Percentiles rank a stretch among this genome's conserved stretches.
phyloP scores from a whole-genome alignment of 2,113 vertebrate genomes.

The Zeus faber region DNA sequence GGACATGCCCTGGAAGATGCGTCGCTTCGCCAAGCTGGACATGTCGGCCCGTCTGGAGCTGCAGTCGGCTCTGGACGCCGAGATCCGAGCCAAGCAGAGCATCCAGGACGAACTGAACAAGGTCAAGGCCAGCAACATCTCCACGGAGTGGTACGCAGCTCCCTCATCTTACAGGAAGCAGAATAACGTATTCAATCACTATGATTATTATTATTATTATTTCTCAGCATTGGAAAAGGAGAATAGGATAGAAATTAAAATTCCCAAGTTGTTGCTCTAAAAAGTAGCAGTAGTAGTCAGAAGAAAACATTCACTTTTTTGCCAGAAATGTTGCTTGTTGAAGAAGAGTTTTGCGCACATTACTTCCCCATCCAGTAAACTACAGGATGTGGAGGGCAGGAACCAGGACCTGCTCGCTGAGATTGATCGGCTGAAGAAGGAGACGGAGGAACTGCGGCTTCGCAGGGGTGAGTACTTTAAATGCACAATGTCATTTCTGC shows the following conservation, averaged over 20 bases:
- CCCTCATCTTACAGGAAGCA: too few relatives aligned
- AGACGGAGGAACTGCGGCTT: conserved; percentile 90
- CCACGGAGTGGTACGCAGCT: conserved; percentile 87
- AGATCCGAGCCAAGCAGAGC: conserved; percentile 95
- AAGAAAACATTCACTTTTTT: too few relatives aligned
- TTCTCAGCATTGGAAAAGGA: too few relatives aligned
- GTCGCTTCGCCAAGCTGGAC: conserved; percentile 95
- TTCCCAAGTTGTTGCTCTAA: too few relatives aligned
- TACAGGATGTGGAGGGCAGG: conserved; percentile 91
- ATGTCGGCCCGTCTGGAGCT: conserved; percentile 97
- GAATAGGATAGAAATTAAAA: too few relatives aligned
- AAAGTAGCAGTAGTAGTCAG: too few relatives aligned
- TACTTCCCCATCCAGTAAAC: conserved; percentile 78
- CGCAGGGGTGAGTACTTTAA: conserved; percentile 82
- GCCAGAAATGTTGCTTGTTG: too few relatives aligned
- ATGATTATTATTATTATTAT: too few relatives aligned
- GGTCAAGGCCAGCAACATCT: conserved; percentile 90
- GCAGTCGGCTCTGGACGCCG: conserved; percentile 94
- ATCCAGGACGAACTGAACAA: conserved; percentile 97
- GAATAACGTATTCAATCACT: too few relatives aligned
- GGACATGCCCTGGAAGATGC: conserved; percentile 99
- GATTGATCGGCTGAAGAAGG: conserved; percentile 92
- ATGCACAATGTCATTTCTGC: background rate
- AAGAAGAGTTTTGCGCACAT: background rate
- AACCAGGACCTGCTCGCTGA: conserved; percentile 89